A percentile compares a stretch with the other conserved stretches of the same genome.
Evolutionary conservation across 2,113 vertebrate species (phyloP).

Genomic region (Lasiurus borealis): DNA sequence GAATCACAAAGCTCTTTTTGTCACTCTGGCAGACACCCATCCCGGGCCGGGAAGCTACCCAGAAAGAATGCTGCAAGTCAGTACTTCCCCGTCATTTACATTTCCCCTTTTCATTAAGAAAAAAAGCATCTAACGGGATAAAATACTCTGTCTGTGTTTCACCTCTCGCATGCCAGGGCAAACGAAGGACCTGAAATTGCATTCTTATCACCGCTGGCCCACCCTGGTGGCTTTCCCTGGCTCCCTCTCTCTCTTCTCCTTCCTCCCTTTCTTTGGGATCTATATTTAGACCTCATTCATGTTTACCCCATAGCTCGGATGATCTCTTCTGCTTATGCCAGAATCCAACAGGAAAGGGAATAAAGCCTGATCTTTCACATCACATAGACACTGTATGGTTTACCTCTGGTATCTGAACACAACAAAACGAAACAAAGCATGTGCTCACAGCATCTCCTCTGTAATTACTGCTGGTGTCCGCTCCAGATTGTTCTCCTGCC

Average conservation of each 20-base stretch:
- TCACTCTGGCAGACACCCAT: neutral
- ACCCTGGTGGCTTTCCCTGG: fast-evolving
- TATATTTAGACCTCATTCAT: constrained; percentile 15
- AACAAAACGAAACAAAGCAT: constrained; percentile 64
- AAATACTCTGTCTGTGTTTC: neutral
- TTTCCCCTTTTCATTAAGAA: neutral
- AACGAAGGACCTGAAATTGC: neutral
- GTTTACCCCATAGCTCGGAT: constrained; percentile 25
- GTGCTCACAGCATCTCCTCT: constrained; percentile 51
- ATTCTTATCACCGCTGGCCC: neutral
- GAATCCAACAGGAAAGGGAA: constrained; percentile 49
- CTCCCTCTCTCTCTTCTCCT: too few species aligned
- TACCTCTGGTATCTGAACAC: constrained; percentile 73
- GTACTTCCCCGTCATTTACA: neutral
- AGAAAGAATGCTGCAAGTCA: neutral
- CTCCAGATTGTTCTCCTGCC: constrained; percentile 61
- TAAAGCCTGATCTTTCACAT: constrained; percentile 48
- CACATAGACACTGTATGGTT: constrained; percentile 74
- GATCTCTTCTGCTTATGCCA: constrained; percentile 46
- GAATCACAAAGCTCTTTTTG: constrained; percentile 17
- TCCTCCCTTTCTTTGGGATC: neutral
- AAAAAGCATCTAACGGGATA: neutral
- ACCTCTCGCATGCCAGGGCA: neutral
- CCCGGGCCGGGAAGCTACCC: neutral
- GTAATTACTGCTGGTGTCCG: constrained; percentile 63